Evolutionary conservation across 2,797 vertebrate species (phyloP).

Genomic region (Cyprinella venusta): DNA sequence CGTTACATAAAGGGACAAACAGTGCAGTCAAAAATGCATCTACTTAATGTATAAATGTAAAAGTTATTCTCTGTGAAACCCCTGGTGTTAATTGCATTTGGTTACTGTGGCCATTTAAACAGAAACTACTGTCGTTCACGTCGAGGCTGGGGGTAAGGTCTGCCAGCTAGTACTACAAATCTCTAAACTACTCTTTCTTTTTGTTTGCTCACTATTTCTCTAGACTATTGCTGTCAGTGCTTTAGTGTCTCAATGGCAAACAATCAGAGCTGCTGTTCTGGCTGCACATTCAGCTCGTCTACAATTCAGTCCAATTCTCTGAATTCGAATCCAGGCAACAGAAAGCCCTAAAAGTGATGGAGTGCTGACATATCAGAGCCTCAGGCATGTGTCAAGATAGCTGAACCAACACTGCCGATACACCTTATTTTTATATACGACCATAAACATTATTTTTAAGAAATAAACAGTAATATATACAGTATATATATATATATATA

Average conservation of each 20-base stretch:
- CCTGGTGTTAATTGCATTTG: neutral
- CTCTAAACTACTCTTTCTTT: constrained; percentile 6
- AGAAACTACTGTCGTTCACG: neutral
- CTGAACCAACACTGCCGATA: neutral
- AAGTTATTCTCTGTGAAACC: neutral
- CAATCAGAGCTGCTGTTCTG: constrained; percentile 48
- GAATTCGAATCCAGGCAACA: neutral
- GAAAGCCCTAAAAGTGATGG: neutral
- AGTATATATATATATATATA: neutral
- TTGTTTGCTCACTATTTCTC: constrained; percentile 7
- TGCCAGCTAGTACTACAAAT: constrained; percentile 8
- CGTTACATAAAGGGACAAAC: neutral
- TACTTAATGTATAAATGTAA: neutral
- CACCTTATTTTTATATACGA: neutral
- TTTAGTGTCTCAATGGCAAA: constrained; percentile 49
- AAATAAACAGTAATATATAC: neutral
- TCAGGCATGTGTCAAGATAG: neutral
- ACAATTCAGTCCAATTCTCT: too few species aligned
- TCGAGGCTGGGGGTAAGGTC: neutral
- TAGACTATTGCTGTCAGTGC: constrained; percentile 19
- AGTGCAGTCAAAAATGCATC: neutral
- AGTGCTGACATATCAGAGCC: neutral
- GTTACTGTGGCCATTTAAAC: neutral
- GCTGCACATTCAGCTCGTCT: neutral
- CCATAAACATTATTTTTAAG: neutral